A percentile compares a stretch with the other conserved stretches of the same genome.
Conservation (phyloP, 2,888 invertebrate species). For the Temnothorax rugatulus region DNA sequence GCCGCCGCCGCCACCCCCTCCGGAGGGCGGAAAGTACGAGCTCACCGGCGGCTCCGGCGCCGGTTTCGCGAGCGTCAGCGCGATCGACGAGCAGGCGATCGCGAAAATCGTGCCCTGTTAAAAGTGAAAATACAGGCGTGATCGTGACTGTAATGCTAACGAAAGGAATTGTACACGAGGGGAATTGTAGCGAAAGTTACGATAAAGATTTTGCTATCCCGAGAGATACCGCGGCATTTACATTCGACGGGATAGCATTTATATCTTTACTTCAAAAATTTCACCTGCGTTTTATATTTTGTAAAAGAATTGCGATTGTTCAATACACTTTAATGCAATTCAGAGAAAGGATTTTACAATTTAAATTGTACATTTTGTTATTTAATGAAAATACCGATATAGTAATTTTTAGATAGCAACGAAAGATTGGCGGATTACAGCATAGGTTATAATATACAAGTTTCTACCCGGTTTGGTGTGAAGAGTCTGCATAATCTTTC, state of each 20-base stretch:
- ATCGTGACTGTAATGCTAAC: conserved; percentile 15
- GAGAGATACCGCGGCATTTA: neutral
- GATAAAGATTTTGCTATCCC: neutral
- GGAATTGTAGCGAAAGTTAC: conserved; percentile 26
- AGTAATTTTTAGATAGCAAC: too few species aligned
- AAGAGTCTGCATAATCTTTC: neutral
- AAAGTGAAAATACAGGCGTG: neutral
- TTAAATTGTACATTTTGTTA: neutral
- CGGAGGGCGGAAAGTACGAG: conserved; percentile 86
- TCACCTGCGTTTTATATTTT: neutral
- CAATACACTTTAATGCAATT: neutral
- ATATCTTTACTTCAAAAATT: too few species aligned
- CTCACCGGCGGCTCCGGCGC: conserved; percentile 88
- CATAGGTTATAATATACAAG: neutral
- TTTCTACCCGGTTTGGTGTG: neutral
- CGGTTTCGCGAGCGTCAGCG: conserved; percentile 81
- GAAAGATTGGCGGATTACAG: neutral
- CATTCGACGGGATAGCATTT: too few species aligned
- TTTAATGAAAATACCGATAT: neutral
- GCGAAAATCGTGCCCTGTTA: conserved; percentile 60
- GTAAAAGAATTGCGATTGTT: neutral
- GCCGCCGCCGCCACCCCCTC: conserved; percentile 73
- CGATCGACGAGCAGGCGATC: conserved; percentile 55
- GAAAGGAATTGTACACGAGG: neutral
- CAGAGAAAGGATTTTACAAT: neutral